Evolutionary conservation across 2,888 invertebrate genomes (phyloP), one percentile per base, ranked within the genome.

Genomic region (Pimpla rufipes): DNA sequence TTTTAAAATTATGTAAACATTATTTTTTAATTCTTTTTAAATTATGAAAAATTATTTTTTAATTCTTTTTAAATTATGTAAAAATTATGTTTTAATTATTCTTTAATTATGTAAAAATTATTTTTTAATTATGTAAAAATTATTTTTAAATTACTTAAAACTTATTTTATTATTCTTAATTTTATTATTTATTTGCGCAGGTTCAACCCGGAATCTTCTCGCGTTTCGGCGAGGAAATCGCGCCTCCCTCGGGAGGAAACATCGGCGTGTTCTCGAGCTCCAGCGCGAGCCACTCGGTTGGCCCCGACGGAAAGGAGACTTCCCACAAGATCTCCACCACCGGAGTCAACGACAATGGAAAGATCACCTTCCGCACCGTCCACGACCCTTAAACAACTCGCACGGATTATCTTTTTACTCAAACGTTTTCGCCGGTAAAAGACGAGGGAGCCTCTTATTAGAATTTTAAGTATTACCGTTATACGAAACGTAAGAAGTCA

Each of bases 281-380:
- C 0, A 95, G 93, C 87, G 94, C 96, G 35, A 94, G 94, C 1
- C 95, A 95, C 0, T 90, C 94, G 0, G 94, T 95, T 87, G 89
- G 89, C 0, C 89, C 90, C 0, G 94, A 96, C 89, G 97, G 97
- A 3, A 93, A 95, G 86, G 93, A 94, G 70, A 89, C 91, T 13
- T 94, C 90, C 68, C 94, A 93, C 83, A 95, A 96, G 84, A 94
- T 94, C 62, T 95, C 97, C 0, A 94, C 95, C 57, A 96, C 97
- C 8, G 94, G 95, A 0, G 94, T 97, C 73, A 96, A 97, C 89
- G 95, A 97, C 88, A 97, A 97, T 89, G 97, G 97, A 84, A 96
- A 95, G 90, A 90, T 97, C 55, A 95, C 95, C 75, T 94, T 94
- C 64, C 96, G 96, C 89, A 94, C 94, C 47, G 95, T 95, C 5